Base-by-base conservation (phyloP, 2,113 vertebrate genomes). In the Pelecanus crispus region DNA sequence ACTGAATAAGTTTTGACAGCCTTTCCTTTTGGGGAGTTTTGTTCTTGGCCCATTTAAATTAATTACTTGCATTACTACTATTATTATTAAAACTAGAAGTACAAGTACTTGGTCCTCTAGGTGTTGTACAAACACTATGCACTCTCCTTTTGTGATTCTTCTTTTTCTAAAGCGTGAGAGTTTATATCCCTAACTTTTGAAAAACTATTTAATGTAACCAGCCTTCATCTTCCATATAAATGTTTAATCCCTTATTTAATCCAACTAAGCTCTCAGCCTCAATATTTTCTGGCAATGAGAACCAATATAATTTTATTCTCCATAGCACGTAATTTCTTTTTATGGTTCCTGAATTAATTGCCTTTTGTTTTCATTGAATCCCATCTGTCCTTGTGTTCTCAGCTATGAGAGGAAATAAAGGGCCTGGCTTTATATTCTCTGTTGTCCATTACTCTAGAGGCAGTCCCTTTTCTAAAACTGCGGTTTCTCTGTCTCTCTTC, bases 301-400 rank as follows among this genome's bases (percentile, higher is more conserved):
- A 71, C 38, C 53, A 71, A 44, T 50, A 63, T 49, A 29, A 49
- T 88, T 93, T 93, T 86, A 77, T 94, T 79, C 32, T 75, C 45
- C 9, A 22, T 55, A 87, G 86, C 20, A 79, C 29, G 32, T 65
- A 3, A 82, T 87, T 94, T 85, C 13, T 88, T 96, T 93, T 88
- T 81, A 85, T 87, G 45, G 45, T 56, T 94, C 77, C 70, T 81
- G 86, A 91, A 94, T 94, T 78, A 87, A 91, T 73, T 96, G 94
- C 86, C 73, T 82, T 96, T 94, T 88, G 61, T 90, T 94, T 92
- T 89, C 58, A 52, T 36, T 82, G 73, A 84, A 62, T 89, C 63
- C 56, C 59, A 61, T 84, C 88, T 94, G 86, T 81, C 61, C 62
- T 45, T 75, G 31, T 66, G 32, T 49, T 89, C 66, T 89, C 36